Conservation (phyloP, 2,888 invertebrate genomes). For the Phasia obesa region DNA sequence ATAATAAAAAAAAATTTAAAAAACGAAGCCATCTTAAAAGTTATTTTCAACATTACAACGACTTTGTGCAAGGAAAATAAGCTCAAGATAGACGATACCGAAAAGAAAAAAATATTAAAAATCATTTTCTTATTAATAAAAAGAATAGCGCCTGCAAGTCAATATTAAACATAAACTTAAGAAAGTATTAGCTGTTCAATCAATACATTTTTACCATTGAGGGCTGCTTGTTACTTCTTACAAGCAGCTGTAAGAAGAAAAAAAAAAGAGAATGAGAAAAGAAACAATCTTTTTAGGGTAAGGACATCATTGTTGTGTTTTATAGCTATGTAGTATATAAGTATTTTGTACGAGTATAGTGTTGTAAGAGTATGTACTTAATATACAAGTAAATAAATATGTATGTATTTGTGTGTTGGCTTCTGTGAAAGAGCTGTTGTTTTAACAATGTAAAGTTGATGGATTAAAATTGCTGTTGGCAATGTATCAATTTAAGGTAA, state of each 20-base stretch:
- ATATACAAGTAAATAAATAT: slow-evolving; percentile 13
- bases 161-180: slow-evolving; percentile 28
- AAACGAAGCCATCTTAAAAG: slow-evolving; percentile 39
- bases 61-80: neutral
- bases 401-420: too few species aligned
- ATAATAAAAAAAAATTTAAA: slow-evolving; percentile 21
- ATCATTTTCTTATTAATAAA: slow-evolving; percentile 6
- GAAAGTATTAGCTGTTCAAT: slow-evolving; percentile 15
- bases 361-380: slow-evolving; percentile 8
- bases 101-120: neutral
- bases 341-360: neutral
- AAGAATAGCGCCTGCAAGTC: slow-evolving; percentile 7
- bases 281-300: slow-evolving; percentile 29
- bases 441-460: slow-evolving; percentile 60
- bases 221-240: slow-evolving; percentile 10
- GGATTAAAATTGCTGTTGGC: slow-evolving; percentile 61
- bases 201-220: slow-evolving; percentile 16
- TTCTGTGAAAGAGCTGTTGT: slow-evolving; percentile 32
- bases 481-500: slow-evolving; percentile 58
- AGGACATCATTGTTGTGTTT: slow-evolving; percentile 32
- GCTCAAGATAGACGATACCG: neutral
- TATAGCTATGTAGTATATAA: neutral
- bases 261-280: neutral
- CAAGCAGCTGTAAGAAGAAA: slow-evolving; percentile 1
- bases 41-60: slow-evolving; percentile 31